phyloP scores from a whole-genome alignment of 2,888 invertebrate species.

The Athripsodes cinereus region DNA sequence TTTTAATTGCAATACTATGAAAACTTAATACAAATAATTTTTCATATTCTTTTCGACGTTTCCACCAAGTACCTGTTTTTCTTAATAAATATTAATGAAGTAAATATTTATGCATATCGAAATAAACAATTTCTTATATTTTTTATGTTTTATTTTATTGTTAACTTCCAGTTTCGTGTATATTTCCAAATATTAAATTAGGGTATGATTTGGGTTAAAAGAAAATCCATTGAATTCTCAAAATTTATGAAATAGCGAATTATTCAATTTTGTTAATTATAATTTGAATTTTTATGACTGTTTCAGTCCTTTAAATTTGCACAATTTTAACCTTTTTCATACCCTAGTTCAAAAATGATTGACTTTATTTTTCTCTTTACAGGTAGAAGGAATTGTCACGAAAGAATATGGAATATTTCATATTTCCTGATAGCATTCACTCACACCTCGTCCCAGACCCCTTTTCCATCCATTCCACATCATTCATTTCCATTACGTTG shows the following conservation, averaged over 20 bases:
- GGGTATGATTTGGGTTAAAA: too few relatives aligned
- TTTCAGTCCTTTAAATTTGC: too few relatives aligned
- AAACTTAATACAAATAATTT: slow-evolving; percentile 6
- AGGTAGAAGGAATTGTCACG: slow-evolving; percentile 25
- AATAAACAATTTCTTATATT: too few relatives aligned
- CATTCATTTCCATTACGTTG: too few relatives aligned
- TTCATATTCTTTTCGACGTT: slow-evolving; percentile 17
- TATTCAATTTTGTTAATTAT: too few relatives aligned
- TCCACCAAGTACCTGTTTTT: slow-evolving; percentile 14
- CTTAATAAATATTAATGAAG: background rate
- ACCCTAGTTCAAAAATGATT: slow-evolving; percentile 3
- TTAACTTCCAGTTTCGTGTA: too few relatives aligned
- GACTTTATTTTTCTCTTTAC: slow-evolving; percentile 29
- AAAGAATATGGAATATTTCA: slow-evolving; percentile 17
- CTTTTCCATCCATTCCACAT: too few relatives aligned
- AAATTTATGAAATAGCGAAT: too few relatives aligned
- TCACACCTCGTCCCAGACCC: too few relatives aligned
- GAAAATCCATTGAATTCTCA: too few relatives aligned
- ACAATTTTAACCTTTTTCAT: background rate
- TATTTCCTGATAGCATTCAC: background rate
- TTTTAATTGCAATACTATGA: background rate
- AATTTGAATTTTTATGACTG: too few relatives aligned
- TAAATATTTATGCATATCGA: background rate
- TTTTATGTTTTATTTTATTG: slow-evolving; percentile 4
- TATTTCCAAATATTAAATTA: too few relatives aligned